These are phyloP conservation scores for Henricia sp. DNA, from an alignment of 53 echinoderm and acorn worm species.

Conservation along the genomic window DNA sequence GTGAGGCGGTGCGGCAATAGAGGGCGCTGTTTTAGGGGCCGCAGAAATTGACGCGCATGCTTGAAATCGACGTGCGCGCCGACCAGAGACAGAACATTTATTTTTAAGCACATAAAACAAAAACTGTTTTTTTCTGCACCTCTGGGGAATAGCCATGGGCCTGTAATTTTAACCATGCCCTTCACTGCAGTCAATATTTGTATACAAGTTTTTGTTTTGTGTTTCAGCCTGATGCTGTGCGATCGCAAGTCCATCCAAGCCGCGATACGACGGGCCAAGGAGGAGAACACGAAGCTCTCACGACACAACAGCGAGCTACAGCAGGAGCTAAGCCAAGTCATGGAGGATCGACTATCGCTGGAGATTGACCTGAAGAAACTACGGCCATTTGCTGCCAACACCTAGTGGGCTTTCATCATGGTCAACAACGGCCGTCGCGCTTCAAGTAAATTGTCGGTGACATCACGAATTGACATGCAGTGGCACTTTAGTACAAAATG, in stretches of 20 bases:
- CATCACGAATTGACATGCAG: no score
- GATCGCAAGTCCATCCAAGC: slow-evolving; percentile 91
- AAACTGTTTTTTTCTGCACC: not conserved
- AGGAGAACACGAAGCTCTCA: slow-evolving; percentile 88
- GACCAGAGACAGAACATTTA: not conserved
- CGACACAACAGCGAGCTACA: slow-evolving; percentile 92
- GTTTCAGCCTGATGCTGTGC: slow-evolving; percentile 67
- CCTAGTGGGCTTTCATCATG: slow-evolving; percentile 58
- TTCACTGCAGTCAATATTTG: no score
- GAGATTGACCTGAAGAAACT: slow-evolving; percentile 86
- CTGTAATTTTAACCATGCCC: no score
- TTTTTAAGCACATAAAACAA: not conserved
- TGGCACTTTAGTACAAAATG: no score
- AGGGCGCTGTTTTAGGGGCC: no score
- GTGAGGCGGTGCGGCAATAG: no score
- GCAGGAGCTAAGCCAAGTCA: slow-evolving; percentile 90
- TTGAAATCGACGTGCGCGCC: no score
- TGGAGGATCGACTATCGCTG: slow-evolving; percentile 82
- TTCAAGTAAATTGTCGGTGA: no score
- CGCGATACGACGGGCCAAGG: slow-evolving; percentile 83
- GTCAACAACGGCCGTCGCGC: no score
- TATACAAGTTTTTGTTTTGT: not conserved
- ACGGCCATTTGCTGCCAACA: slow-evolving; percentile 81
- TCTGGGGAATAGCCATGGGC: no score
- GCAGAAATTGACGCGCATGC: no score